These are phyloP conservation scores for Centroberyx gerrardi DNA, from an alignment of 2,797 vertebrate species.

Conservation along the genomic window DNA sequence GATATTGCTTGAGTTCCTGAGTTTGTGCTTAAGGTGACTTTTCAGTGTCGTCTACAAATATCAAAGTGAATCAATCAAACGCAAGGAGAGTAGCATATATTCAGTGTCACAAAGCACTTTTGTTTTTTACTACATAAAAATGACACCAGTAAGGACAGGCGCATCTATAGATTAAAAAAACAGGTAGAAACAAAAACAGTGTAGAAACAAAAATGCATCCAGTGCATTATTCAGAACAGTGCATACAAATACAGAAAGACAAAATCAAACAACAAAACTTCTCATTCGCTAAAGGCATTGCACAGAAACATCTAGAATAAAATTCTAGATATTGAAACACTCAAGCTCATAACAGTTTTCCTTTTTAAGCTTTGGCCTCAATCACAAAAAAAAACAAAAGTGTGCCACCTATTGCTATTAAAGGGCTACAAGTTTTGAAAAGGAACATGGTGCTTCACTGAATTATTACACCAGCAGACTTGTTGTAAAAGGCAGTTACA, in stretches of 20 bases:
- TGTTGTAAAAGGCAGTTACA: slow-evolving; percentile 12
- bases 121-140: slow-evolving; percentile 35
- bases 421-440: slow-evolving; percentile 28
- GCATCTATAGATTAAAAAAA: slow-evolving; percentile 19
- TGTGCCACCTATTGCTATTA: slow-evolving; percentile 61
- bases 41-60: slow-evolving; percentile 3
- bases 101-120: slow-evolving; percentile 43
- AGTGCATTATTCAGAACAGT: slow-evolving; percentile 75
- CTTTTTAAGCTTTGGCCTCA: slow-evolving; percentile 1
- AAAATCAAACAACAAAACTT: slow-evolving; percentile 19
- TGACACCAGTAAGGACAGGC: background rate
- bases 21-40: slow-evolving; percentile 19
- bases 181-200: slow-evolving; percentile 30
- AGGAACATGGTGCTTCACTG: slow-evolving; percentile 21
- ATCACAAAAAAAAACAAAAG: slow-evolving; percentile 7
- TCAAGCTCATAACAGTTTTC: background rate
- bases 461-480: slow-evolving; percentile 10
- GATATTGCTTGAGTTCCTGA: slow-evolving; percentile 59
- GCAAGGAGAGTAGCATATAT: background rate
- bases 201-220: slow-evolving; percentile 71
- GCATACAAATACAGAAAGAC: slow-evolving; percentile 48
- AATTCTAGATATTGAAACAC: no score
- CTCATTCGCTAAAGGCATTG: slow-evolving; percentile 54
- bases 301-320: slow-evolving; percentile 24
- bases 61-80: slow-evolving; percentile 19